Evolutionary conservation across 2,888 invertebrate genomes (phyloP).

Genomic region (Agriopis marginaria): DNA sequence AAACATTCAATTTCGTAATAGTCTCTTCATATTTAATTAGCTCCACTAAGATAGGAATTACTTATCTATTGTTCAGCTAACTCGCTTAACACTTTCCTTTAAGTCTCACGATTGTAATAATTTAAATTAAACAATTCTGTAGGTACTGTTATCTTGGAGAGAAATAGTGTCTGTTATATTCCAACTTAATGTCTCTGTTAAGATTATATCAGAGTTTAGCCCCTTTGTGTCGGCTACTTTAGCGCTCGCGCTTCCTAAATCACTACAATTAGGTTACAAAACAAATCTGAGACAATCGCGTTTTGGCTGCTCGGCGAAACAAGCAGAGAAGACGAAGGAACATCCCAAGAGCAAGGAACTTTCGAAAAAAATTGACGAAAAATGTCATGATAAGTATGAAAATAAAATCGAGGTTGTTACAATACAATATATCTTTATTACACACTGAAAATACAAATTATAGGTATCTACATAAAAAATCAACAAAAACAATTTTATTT

Average conservation of each 20-base stretch:
- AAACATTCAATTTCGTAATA: background rate
- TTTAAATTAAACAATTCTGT: slow-evolving; percentile 63
- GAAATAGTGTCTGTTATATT: slow-evolving; percentile 67
- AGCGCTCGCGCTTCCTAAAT: slow-evolving; percentile 61
- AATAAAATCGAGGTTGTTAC: background rate
- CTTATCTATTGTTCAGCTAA: slow-evolving; percentile 43
- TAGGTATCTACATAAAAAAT: too few species aligned
- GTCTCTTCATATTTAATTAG: slow-evolving; percentile 44
- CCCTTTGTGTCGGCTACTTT: slow-evolving; percentile 61
- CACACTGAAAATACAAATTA: too few species aligned
- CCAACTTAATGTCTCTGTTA: slow-evolving; percentile 64
- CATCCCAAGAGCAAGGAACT: background rate
- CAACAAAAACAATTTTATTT: too few species aligned
- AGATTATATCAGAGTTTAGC: slow-evolving; percentile 65
- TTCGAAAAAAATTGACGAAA: background rate
- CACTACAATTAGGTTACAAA: slow-evolving; percentile 62
- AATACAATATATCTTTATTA: too few species aligned
- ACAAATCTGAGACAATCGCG: slow-evolving; percentile 56
- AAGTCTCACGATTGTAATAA: slow-evolving; percentile 52
- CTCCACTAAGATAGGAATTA: slow-evolving; percentile 26
- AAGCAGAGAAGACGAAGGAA: background rate
- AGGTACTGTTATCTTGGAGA: slow-evolving; percentile 59
- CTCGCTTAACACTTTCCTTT: slow-evolving; percentile 38
- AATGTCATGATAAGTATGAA: background rate
- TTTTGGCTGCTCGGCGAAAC: slow-evolving; percentile 31